Evolutionary conservation across 2,888 invertebrate genomes (phyloP), one percentile per base, ranked within the genome.

Genomic region (Diogma glabrata): DNA sequence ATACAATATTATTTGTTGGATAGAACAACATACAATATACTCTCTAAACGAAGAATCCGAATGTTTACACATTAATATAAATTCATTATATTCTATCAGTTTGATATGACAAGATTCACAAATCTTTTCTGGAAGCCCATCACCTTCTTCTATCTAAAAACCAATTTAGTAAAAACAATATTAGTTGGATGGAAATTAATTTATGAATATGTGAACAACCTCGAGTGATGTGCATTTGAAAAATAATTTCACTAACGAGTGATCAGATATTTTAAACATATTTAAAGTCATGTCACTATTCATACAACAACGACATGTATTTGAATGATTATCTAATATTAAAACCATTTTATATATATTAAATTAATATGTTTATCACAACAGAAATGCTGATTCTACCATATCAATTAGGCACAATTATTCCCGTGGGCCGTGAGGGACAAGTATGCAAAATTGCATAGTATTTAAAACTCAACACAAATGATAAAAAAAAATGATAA

Each of bases 31-130:
- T 12, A 33, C 9, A 33, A 12, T 7, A 7, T 24, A 24, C 9
- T 7, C 45, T 28, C 24, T 9, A 1, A 52, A 49, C 10, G 17
- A 12, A 10, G 38, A 45, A 22, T 52, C 23, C 4, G 52, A 52
- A 8, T 38, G 14, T 4, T 17, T 10, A 30, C 54, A 54, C 51
- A 49, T 52, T 24, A 6, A n/a, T 22, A 47, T 47, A 46, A 54
- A 54, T 28, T 47, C 51, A 28, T 50, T 22, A 16, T 48, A 51
- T 14, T 46, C 46, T 14, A 43, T 33, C 19, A 54, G 5, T 23
- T 46, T 45, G 3, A 26, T 12, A 22, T 28, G 49, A 20, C 54
- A 54, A 7, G 22, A 5, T 14, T 38, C 8, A 19, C 54, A 54
- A n/a, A 54, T 26, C 22, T 46, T 30, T 23, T 45, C 30, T 1